phyloP scores from a whole-genome alignment of 2,888 invertebrate species.

The Galerucella pusilla region DNA sequence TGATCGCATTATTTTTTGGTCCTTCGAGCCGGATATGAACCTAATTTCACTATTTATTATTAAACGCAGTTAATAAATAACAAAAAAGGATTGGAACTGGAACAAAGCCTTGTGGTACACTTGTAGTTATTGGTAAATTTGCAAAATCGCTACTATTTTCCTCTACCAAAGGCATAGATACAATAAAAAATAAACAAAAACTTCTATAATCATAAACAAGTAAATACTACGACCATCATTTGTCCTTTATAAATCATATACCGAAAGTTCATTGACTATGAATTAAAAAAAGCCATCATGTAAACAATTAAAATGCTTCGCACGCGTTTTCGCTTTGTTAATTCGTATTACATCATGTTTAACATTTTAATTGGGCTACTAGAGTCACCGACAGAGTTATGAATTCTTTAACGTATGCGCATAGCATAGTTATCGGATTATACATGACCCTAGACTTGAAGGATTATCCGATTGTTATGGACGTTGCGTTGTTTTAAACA shows the following conservation, averaged over 20 bases:
- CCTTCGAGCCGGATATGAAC: background rate
- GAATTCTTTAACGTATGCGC: background rate
- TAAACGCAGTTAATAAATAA: background rate
- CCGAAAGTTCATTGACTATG: slow-evolving; percentile 19
- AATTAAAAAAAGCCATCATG: slow-evolving; percentile 41
- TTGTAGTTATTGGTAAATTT: too few relatives aligned
- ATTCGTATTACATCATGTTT: slow-evolving; percentile 50
- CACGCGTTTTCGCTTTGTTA: slow-evolving; percentile 49
- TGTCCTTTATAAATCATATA: too few relatives aligned
- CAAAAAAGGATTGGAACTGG: background rate
- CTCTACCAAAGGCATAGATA: too few relatives aligned
- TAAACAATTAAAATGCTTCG: slow-evolving; percentile 52
- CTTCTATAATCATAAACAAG: too few relatives aligned
- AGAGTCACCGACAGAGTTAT: background rate
- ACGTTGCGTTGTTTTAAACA: too few relatives aligned
- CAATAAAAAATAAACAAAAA: too few relatives aligned
- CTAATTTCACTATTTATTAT: background rate
- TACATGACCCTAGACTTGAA: too few relatives aligned
- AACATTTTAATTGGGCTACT: slow-evolving; percentile 47
- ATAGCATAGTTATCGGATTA: too few relatives aligned
- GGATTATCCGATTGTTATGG: too few relatives aligned
- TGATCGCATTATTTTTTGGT: background rate
- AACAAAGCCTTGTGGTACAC: slow-evolving; percentile 28
- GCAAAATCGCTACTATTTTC: too few relatives aligned
- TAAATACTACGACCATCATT: too few relatives aligned